These are phyloP conservation scores for Dasysyrphus albostriatus DNA, from an alignment of 2,888 invertebrate species.

Conservation along the genomic window DNA sequence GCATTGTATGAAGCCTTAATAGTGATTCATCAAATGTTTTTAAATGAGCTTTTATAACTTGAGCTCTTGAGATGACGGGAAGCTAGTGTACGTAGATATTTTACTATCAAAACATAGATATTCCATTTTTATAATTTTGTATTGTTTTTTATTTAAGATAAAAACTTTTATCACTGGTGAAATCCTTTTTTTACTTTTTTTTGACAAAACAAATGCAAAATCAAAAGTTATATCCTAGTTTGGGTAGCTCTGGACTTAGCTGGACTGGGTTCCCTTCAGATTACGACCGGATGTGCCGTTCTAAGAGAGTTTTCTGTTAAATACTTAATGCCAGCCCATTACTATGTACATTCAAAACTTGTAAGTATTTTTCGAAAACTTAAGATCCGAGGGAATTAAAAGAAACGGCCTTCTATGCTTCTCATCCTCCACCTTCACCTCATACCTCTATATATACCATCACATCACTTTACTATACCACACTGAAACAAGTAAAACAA, in stretches of 20 bases:
- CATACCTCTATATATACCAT: background rate
- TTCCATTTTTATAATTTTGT: background rate
- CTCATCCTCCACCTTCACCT: background rate
- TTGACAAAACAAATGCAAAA: conserved; percentile 48
- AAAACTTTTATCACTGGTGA: background rate
- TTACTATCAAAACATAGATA: too few species aligned
- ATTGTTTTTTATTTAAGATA: background rate
- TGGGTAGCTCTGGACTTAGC: background rate
- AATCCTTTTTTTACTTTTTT: background rate
- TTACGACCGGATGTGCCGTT: conserved; percentile 48
- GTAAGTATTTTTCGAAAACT: conserved; percentile 57
- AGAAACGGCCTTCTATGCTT: conserved; percentile 51
- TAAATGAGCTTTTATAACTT: too few species aligned
- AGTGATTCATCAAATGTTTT: too few species aligned
- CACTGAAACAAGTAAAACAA: conserved; percentile 34
- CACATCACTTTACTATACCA: background rate
- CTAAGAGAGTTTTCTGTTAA: conserved; percentile 47
- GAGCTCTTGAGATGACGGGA: too few species aligned
- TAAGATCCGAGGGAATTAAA: conserved; percentile 56
- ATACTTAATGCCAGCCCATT: conserved; percentile 71
- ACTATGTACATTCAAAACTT: conserved; percentile 65
- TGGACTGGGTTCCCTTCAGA: conserved; percentile 37
- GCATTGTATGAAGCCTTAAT: too few species aligned
- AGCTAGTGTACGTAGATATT: too few species aligned
- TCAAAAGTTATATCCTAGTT: conserved; percentile 53